Evolutionary conservation across 2,113 vertebrate genomes (phyloP).

Genomic region (Mus musculus): DNA sequence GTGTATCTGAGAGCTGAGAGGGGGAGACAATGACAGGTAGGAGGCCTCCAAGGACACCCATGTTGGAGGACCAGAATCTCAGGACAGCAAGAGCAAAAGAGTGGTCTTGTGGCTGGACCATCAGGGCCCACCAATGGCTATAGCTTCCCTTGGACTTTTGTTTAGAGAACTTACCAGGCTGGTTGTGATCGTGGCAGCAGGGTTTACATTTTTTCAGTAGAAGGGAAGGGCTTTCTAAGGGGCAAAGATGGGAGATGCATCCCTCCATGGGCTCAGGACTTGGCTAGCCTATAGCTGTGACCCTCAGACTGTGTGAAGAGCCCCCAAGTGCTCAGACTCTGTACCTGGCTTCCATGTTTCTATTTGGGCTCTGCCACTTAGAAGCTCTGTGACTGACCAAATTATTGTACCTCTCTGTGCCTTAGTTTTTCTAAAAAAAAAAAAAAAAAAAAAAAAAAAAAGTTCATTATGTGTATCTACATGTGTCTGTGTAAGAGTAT

Average conservation of each 20-base stretch:
- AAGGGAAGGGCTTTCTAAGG: neutral
- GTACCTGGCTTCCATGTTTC: neutral
- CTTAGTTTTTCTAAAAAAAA: neutral
- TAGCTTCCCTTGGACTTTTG: neutral
- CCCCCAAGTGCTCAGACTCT: neutral
- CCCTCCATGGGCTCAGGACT: fast-evolving
- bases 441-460: neutral
- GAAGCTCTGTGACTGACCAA: neutral
- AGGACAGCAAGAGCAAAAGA: neutral
- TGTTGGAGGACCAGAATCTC: fast-evolving
- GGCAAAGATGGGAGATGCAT: neutral
- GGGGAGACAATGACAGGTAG: neutral
- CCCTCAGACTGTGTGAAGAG: neutral
- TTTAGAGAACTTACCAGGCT: neutral
- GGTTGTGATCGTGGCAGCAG: neutral
- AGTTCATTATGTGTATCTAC: neutral
- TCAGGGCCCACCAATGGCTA: neutral
- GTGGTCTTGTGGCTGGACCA: neutral
- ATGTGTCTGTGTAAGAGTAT: neutral
- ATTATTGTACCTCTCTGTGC: neutral
- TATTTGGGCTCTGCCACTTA: neutral
- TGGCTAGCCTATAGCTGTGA: neutral
- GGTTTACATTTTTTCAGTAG: neutral
- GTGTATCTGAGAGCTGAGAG: neutral
- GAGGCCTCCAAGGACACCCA: no score